A percentile compares a stretch with the other conserved stretches of the same genome.
Evolutionary conservation across 2,888 invertebrate genomes (phyloP).

Genomic region (Dysmachus trigonus): DNA sequence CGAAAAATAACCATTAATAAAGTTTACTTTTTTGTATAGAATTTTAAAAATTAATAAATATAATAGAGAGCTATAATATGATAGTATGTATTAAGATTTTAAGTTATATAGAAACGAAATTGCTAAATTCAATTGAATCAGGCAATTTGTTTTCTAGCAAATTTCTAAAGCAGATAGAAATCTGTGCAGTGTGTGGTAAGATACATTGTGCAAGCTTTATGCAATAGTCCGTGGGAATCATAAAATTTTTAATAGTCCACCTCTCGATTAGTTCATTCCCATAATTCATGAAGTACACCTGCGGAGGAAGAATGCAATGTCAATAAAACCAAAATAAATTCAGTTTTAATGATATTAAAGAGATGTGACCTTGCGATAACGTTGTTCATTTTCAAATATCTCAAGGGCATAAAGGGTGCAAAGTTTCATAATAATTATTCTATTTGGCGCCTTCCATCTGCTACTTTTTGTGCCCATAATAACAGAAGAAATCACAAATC

Average conservation of each 20-base stretch:
- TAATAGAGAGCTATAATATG: too few species aligned
- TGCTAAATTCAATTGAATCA: too few species aligned
- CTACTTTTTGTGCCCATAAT: conserved; percentile 32
- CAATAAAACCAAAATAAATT: conserved; percentile 24
- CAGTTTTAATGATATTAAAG: not conserved
- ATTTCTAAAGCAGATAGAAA: not conserved
- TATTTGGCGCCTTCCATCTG: conserved; percentile 42
- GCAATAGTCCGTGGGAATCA: not conserved
- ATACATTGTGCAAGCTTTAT: not conserved
- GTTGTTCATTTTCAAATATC: conserved; percentile 26
- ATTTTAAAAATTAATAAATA: too few species aligned
- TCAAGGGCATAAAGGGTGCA: conserved; percentile 24
- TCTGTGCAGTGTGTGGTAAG: not conserved
- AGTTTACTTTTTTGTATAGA: too few species aligned
- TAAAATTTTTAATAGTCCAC: not conserved
- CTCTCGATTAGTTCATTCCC: not conserved
- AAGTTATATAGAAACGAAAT: too few species aligned
- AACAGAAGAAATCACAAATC: conserved; percentile 32
- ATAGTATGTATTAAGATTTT: too few species aligned
- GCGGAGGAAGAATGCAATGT: not conserved
- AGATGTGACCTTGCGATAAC: conserved; percentile 37
- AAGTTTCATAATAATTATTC: conserved; percentile 27
- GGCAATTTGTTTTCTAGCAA: not conserved
- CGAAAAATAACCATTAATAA: too few species aligned
- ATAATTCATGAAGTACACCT: not conserved